Evolutionary conservation across 2,888 invertebrate genomes (phyloP), one percentile per base, ranked within the genome.

Genomic region (Andrena marginata): DNA sequence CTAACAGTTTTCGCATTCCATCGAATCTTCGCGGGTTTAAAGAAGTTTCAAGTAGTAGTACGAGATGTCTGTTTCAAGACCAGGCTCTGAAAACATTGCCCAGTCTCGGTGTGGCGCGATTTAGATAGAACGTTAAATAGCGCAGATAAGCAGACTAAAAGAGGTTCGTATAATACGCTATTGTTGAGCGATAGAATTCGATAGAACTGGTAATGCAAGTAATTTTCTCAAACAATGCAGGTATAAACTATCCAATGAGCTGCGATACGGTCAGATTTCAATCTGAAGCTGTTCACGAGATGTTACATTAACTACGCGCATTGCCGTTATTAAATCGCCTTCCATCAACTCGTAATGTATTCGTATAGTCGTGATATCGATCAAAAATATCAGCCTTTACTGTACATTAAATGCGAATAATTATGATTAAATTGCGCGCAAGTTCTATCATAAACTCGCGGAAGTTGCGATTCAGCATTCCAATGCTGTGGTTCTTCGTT

Each of bases 121-220:
- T 65, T 42, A 80, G 80, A 80, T 80, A 71, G 51, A 35, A 77
- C 65, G 26, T 80, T 67, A 77, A 80, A 65, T 70, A 70, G 65
- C 77, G 20, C 8, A 31, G 70, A 77, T 77, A 80, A 80, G 77
- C 2, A 10, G 29, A 1, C 10, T 49, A 69, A 69, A 76, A 49
- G 77, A 42, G 51, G 2, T 23, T 51, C 26, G 8, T 65, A 70
- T 42, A 65, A 65, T 64, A 51, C 31, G 54, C 42, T 67, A 67
- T 77, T 69, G 69, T 79, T 67, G 42, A 13, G 59, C 20, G 77
- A 77, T 80, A 71, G 26, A 77, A 71, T 77, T 70, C 31, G 51
- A 77, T 77, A 33, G 26, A 80, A 42, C 77, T 65, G 23, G 64
- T 71, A 80, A 80, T 77, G 60, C 20, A 71, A 59, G 65, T 77